These are phyloP conservation scores for Chloroceryle aenea DNA, from an alignment of 2,113 vertebrate species.

Conservation along the genomic window DNA sequence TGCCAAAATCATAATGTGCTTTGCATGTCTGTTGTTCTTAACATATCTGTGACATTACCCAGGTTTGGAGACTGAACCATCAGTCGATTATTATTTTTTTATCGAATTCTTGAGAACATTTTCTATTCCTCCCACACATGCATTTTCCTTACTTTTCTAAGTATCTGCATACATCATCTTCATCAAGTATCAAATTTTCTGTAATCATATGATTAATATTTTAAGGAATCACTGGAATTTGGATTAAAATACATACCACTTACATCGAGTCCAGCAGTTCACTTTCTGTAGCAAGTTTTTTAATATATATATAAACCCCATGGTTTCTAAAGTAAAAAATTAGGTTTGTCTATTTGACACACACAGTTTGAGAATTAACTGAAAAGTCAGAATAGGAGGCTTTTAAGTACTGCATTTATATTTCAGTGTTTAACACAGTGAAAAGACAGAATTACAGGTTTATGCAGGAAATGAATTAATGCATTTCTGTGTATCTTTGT, in stretches of 20 bases:
- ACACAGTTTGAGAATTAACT: background rate
- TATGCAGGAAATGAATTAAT: background rate
- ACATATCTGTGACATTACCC: background rate
- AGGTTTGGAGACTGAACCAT: background rate
- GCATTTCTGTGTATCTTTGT: background rate
- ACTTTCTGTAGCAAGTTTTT: background rate
- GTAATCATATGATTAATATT: background rate
- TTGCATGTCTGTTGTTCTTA: background rate
- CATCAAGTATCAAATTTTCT: background rate
- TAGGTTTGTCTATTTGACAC: background rate
- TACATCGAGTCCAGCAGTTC: background rate
- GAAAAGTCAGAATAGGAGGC: background rate
- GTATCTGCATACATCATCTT: background rate
- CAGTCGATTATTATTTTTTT: background rate
- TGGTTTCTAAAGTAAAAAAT: background rate
- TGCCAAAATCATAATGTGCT: background rate
- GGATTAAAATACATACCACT: background rate
- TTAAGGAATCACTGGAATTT: background rate
- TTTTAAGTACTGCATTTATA: background rate
- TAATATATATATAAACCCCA: background rate
- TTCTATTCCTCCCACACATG: fast-evolving
- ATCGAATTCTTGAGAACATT: background rate
- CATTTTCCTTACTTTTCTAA: background rate
- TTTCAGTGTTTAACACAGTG: background rate
- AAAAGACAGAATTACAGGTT: background rate